Base-by-base conservation (phyloP, 2,113 vertebrate species). In the Noturus placidus region DNA sequence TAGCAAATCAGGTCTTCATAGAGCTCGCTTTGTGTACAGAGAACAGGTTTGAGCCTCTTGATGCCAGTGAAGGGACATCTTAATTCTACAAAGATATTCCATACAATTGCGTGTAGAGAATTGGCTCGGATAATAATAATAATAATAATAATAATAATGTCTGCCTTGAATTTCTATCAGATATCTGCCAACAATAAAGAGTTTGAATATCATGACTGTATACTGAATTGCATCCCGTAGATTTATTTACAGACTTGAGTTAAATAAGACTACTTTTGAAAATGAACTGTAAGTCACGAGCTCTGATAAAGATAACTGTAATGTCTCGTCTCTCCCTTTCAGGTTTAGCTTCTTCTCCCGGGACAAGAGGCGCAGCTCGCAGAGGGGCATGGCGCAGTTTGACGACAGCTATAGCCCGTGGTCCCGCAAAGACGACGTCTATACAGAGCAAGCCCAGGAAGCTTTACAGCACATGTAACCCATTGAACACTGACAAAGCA, bases 291-390 rank as follows among this genome's bases (percentile, higher is more conserved):
- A 35, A 27, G 9, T 0, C 8, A 25, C 3, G 25, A 50, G 2
- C 30, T 35, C 33, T 13, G 9, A 27, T 27, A 13, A 50, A 50
- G 82, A n/a, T 30, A 54, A 69, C 42, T 13, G 82, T 8, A 6
- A n/a, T 17, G 27, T 38, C n/a, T 38, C 17, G 11, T 78, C 70
- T 35, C 59, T 19, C 35, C 25, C 0, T 82, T 85, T 76, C 92
- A 99, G 98, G 96, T 99, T 99, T 99, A 99, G 96, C 90, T 98
- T 99, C 95, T 99, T 99, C 95, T 99, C 97, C 1, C 95, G 98
- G 0, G 98, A 99, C 86, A 99, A 99, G 92, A 96, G 94, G 91
- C 96, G 96, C 14, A 91, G 94, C 92, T 94, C 93, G 77, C 97
- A 96, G 94, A 95, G 92, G 72, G 95, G 92, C 76, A 90, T 84